Percentiles rank a stretch among this genome's conserved stretches.
Evolutionary conservation across 2,113 vertebrate species (phyloP).

Genomic region (Platysteira castanea): DNA sequence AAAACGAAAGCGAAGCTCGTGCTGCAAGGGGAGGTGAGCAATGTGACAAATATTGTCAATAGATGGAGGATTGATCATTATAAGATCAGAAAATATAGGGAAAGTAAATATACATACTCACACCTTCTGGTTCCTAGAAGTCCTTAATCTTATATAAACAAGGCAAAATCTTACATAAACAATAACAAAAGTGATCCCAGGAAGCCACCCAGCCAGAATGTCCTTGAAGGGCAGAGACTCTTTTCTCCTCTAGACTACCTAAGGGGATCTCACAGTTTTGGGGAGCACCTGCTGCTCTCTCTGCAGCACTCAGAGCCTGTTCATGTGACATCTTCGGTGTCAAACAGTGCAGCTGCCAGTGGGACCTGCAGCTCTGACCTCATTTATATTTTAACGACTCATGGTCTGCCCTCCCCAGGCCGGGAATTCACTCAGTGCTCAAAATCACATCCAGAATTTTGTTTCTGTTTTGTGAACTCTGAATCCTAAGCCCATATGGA

Average conservation of each 20-base stretch:
- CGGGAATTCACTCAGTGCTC: not conserved
- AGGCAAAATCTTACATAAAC: not conserved
- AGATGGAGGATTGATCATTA: not conserved
- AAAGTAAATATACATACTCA: not conserved
- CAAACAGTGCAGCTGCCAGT: not conserved
- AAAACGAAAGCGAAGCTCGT: not conserved
- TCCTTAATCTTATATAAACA: not conserved
- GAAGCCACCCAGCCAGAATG: not conserved
- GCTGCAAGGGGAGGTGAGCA: not conserved
- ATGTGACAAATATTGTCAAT: not conserved
- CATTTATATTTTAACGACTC: not conserved
- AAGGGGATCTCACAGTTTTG: not conserved
- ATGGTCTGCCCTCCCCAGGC: not conserved
- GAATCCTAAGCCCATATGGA: not conserved
- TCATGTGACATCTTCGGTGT: not conserved
- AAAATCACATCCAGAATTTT: not conserved
- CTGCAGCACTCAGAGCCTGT: not conserved
- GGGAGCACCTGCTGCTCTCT: not conserved
- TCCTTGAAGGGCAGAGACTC: not conserved
- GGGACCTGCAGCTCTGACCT: not conserved
- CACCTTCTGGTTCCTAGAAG: not conserved
- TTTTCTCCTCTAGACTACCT: not conserved
- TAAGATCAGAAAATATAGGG: not conserved
- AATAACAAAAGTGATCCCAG: not conserved
- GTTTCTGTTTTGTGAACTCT: not conserved